Base-by-base conservation (phyloP, 1,140 invertebrate species). In the Condylostylus longicornis region DNA sequence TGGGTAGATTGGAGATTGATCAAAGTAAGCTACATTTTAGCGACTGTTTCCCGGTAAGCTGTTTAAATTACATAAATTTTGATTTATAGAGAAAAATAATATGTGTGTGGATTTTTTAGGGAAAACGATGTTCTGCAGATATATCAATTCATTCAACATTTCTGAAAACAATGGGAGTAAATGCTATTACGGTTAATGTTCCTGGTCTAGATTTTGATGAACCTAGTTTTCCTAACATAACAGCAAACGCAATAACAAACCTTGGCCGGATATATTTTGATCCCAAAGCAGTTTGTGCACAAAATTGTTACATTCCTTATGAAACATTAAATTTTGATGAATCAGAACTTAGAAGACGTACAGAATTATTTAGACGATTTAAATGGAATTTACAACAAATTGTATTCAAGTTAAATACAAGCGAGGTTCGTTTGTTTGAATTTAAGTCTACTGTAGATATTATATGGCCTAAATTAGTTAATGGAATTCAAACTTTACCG, bases 31-130 rank as follows among this genome's bases (percentile, higher is more conserved):
- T 88, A 12, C 62, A 75, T 30, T 84, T 88, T 57, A 71, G 78
- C 40, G 74, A 84, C 59, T 81, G 79, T 45, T 88, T 86, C 70
- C 85, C 85, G 22, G 81, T 83, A 67, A 72, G 72, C 72, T 21
- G n/a, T 32, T 32, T 32, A 18, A 18, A 33, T 15, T 33, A 3
- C 6, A 40, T 18, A 18, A 25, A 28, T 27, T 10, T 15, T 22
- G 10, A 15, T 14, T 36, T 36, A 5, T 14, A 27, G 8, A 27
- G 25, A 22, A 18, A 38, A 6, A 14, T 20, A 27, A 20, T 10
- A 6, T 13, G 29, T 31, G 27, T 36, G 12, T 27, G n/a, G n/a
- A n/a, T 10, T 46, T 69, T 71, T 25, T 53, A 86, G 82, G 82
- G 82, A 13, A 82, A 78, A 55, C 69, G 82, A 30, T 84, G 81